Evolutionary conservation across 2,888 invertebrate genomes (phyloP).

Genomic region (Malthinus seriepunctatus): DNA sequence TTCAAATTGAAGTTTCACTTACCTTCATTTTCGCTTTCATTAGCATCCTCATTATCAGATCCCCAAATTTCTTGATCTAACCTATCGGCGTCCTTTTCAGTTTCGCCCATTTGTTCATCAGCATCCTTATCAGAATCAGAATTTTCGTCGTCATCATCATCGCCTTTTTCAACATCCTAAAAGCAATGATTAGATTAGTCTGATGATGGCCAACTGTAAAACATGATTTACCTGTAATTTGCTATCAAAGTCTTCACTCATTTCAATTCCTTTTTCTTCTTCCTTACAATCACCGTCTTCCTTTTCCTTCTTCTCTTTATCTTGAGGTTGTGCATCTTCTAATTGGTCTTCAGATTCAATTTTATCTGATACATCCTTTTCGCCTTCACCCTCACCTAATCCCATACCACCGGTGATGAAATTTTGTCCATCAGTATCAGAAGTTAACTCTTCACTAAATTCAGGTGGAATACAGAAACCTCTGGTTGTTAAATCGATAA

Average conservation of each 20-base stretch:
- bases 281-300: conserved; percentile 79
- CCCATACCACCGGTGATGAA: conserved; percentile 76
- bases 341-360: conserved; percentile 89
- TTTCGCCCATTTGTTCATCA: conserved; percentile 97
- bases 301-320: conserved; percentile 69
- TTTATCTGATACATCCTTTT: conserved; percentile 93
- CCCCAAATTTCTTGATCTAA: conserved; percentile 82
- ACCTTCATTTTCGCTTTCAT: conserved; percentile 12
- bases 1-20: background rate
- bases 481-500: conserved; percentile 79
- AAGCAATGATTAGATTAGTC: conserved; percentile 9
- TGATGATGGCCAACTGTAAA: background rate
- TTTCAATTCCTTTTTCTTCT: conserved; percentile 91
- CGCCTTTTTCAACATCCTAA: conserved; percentile 70
- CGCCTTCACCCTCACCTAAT: conserved; percentile 89
- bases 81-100: conserved; percentile 82
- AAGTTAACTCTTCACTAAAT: conserved; percentile 72
- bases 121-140: conserved; percentile 76
- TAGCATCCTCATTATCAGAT: conserved; percentile 74
- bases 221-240: conserved; percentile 65
- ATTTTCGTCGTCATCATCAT: conserved; percentile 64
- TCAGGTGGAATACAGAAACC: conserved; percentile 95
- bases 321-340: conserved; percentile 84
- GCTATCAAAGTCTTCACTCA: conserved; percentile 95
- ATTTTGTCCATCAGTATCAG: conserved; percentile 53